Conservation (phyloP, 2,888 invertebrate species). For the Andrena minutula region DNA sequence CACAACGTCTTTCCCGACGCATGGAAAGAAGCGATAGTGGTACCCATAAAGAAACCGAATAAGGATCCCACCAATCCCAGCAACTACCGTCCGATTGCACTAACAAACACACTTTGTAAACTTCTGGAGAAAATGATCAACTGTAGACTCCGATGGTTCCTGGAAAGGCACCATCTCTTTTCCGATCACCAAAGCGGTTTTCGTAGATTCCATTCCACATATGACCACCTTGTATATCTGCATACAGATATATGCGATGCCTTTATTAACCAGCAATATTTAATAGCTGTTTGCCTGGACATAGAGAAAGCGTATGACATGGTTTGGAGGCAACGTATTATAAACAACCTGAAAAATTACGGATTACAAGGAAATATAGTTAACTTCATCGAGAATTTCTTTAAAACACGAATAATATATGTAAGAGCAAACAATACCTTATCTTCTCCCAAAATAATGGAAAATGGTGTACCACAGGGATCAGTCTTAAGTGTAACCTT, state of each 20-base stretch:
- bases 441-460: not conserved
- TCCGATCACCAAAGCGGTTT: conserved; percentile 13
- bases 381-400: conserved; percentile 4
- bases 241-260: conserved; percentile 14
- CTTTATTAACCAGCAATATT: not conserved
- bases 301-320: conserved; percentile 22
- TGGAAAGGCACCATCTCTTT: not conserved
- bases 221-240: not conserved
- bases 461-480: conserved; percentile 20
- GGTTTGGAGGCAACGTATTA: conserved; percentile 6
- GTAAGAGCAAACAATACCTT: not conserved
- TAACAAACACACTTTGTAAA: conserved; percentile 11
- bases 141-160: not conserved
- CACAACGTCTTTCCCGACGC: not conserved
- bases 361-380: not conserved
- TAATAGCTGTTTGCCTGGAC: not conserved
- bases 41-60: conserved; percentile 13
- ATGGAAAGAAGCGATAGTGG: conserved; percentile 7
- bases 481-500: conserved; percentile 24
- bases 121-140: conserved; percentile 19
- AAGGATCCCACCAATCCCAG: not conserved
- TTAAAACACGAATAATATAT: not conserved
- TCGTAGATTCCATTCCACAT: not conserved
- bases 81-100: conserved; percentile 11
- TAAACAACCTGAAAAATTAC: not conserved